Conservation (phyloP, 2,113 vertebrate genomes). For the Carassius carassius region DNA sequence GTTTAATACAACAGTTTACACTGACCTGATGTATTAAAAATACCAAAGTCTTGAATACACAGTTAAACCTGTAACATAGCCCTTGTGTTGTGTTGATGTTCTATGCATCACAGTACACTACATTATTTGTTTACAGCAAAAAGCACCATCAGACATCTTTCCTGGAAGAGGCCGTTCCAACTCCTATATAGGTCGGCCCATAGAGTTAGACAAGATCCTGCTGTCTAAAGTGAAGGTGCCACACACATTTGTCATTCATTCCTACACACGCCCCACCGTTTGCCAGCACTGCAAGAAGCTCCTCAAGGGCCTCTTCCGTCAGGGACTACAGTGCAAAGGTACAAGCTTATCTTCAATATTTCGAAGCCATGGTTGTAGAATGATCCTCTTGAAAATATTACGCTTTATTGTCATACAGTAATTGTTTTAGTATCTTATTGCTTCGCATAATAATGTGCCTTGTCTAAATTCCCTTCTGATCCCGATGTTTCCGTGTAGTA, state of each 20-base stretch:
- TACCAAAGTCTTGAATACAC: background rate
- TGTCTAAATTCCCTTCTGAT: background rate
- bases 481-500: background rate
- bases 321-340: slow-evolving; percentile 90
- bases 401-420: background rate
- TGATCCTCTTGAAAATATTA: background rate
- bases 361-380: background rate
- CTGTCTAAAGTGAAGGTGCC: slow-evolving; percentile 96
- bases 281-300: slow-evolving; percentile 99
- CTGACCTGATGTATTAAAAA: background rate
- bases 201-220: slow-evolving; percentile 93
- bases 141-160: slow-evolving; percentile 85
- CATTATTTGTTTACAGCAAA: slow-evolving; percentile 76
- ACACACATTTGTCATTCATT: slow-evolving; percentile 96
- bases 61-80: background rate
- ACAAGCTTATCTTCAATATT: slow-evolving; percentile 1
- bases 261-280: slow-evolving; percentile 93
- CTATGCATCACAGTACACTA: background rate
- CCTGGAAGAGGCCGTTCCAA: slow-evolving; percentile 86
- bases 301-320: slow-evolving; percentile 87
- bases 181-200: slow-evolving; percentile 91
- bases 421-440: slow-evolving; percentile 26
- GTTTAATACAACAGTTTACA: background rate
- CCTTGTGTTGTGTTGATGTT: background rate
- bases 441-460: background rate